A percentile compares a stretch with the other conserved stretches of the same genome.
Evolutionary conservation across 2,113 vertebrate species (phyloP).

Genomic region (Chloropsis hardwickii): DNA sequence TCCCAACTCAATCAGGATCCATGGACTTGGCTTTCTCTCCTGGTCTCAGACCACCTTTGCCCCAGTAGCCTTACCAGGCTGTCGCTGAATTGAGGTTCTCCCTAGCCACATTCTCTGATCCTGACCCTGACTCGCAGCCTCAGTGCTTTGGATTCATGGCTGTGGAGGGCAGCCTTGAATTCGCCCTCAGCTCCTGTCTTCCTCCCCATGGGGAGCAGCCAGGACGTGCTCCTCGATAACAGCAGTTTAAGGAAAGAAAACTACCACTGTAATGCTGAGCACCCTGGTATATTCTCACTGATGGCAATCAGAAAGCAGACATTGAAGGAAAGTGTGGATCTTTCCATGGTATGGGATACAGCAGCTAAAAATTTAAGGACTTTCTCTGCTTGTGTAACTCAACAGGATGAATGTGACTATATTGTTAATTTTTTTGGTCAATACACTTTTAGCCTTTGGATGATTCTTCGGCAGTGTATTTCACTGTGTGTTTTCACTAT

Average conservation of each 20-base stretch:
- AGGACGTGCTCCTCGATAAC: not conserved
- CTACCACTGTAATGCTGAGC: not conserved
- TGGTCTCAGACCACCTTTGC: not conserved
- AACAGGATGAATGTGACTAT: not conserved
- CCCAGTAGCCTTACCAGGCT: not conserved
- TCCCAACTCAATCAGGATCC: not conserved
- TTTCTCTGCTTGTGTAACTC: not conserved
- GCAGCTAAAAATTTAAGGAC: not conserved
- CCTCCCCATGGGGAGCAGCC: accelerated
- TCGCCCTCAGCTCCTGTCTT: not conserved
- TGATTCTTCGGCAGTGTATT: accelerated
- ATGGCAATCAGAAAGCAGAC: not conserved
- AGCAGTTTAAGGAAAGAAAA: not conserved
- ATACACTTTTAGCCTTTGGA: not conserved
- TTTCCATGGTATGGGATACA: not conserved
- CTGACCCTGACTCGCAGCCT: not conserved
- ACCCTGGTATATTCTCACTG: not conserved
- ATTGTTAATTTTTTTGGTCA: not conserved
- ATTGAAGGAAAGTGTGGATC: not conserved
- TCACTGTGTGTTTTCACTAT: not conserved
- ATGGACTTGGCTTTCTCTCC: accelerated
- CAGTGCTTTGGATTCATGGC: not conserved
- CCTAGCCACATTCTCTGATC: not conserved
- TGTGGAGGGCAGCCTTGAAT: not conserved
- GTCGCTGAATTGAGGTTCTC: accelerated